Evolutionary conservation across 2,888 invertebrate species (phyloP).

Genomic region (Pseudanteris insignis): DNA sequence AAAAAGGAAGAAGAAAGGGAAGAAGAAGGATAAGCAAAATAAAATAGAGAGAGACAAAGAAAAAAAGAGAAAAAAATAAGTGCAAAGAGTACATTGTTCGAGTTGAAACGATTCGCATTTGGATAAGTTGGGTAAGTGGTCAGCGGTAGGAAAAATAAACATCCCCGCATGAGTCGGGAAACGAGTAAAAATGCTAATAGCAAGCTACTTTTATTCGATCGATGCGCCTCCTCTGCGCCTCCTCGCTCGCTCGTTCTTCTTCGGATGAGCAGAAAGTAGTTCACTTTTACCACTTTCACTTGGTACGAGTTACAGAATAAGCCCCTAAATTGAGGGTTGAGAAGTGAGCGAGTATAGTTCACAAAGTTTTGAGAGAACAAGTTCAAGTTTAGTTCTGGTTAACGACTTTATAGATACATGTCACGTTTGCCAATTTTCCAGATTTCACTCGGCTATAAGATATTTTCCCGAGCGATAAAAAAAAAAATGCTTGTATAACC

Average conservation of each 20-base stretch:
- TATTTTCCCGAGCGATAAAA: conserved; percentile 22
- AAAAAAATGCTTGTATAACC: no score
- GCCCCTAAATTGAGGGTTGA: conserved; percentile 47
- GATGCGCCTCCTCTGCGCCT: conserved; percentile 27
- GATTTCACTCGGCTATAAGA: conserved; percentile 21
- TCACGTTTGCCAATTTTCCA: conserved; percentile 44
- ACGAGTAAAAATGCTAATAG: conserved; percentile 37
- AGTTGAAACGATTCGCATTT: no score
- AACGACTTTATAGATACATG: conserved; percentile 46
- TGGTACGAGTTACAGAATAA: conserved; percentile 47
- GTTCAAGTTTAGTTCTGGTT: conserved; percentile 47
- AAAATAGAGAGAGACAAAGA: no score
- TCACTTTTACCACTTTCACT: conserved; percentile 47
- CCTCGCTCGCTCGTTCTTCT: conserved; percentile 23
- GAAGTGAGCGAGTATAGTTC: conserved; percentile 44
- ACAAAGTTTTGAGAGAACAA: conserved; percentile 45
- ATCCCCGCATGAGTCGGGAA: conserved; percentile 9
- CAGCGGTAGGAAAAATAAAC: conserved; percentile 21
- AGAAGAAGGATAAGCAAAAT: no score
- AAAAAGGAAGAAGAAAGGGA: no score
- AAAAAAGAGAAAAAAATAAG: no score
- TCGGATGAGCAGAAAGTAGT: conserved; percentile 45
- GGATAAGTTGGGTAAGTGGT: conserved; percentile 22
- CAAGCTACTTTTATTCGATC: conserved; percentile 36
- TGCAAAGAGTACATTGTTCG: conserved; percentile 11